phyloP scores from a whole-genome alignment of 2,113 vertebrate genomes.

The Rostratula benghalensis region DNA sequence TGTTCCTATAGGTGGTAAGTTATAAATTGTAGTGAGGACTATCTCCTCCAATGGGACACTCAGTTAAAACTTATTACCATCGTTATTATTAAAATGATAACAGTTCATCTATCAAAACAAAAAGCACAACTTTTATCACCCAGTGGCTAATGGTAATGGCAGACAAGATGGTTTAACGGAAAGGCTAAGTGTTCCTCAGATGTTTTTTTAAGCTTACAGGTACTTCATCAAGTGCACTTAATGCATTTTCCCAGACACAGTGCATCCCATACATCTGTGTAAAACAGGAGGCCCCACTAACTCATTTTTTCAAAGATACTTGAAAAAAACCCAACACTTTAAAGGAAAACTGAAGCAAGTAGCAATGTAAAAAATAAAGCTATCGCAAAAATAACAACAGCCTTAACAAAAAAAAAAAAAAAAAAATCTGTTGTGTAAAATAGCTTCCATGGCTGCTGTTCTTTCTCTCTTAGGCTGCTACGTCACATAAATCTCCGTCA shows the following conservation, averaged over 20 bases:
- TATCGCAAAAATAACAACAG: not conserved
- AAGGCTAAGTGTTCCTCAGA: not conserved
- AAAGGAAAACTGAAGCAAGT: not conserved
- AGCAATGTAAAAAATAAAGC: not conserved
- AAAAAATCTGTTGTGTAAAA: not conserved
- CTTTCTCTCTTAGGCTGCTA: not conserved
- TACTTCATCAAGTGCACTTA: not conserved
- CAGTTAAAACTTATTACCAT: not conserved
- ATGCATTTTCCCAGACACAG: not conserved
- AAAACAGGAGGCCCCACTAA: not conserved
- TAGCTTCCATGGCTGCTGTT: not conserved
- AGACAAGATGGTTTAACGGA: not conserved
- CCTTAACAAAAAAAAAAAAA: not conserved
- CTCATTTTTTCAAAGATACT: not conserved
- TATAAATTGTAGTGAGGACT: not conserved
- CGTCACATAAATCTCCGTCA: not conserved
- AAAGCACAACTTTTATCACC: not conserved
- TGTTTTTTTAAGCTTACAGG: not conserved
- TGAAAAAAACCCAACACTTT: not conserved
- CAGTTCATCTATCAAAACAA: not conserved
- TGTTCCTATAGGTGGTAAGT: not conserved
- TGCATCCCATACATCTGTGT: accelerated
- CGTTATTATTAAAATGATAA: not conserved
- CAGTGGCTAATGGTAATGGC: not conserved
- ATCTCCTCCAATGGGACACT: not conserved